Evolutionary conservation across 2,797 vertebrate species (phyloP), one percentile per base, ranked within the genome.

Genomic region (Gobio occitaniae): DNA sequence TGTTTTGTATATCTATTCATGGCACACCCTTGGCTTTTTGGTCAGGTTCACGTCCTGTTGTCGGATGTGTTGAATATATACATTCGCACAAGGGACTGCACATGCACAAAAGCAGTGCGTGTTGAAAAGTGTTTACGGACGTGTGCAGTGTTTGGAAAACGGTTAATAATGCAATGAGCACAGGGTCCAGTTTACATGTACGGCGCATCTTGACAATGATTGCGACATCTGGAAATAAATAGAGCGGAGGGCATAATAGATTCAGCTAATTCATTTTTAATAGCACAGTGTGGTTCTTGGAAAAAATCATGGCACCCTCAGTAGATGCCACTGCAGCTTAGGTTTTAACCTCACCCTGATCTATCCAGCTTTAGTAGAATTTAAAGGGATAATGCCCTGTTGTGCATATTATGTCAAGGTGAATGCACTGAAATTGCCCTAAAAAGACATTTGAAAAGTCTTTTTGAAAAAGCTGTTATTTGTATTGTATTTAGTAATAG

Each of bases 221-320:
- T 78, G 61, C 61, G 66, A 85, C 88, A 90, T 89, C 85, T 88
- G 87, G 88, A 90, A 87, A 75, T 89, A 87, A 87, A 90, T 84
- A 86, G 85, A 88, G 78, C 83, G 83, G 75, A 85, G 80, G 83
- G 75, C 87, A 85, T 78, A 78, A 89, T 86, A 75, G 83, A 84
- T 82, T 76, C 85, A 78, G 83, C 78, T 84, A 81, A 86, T 87
- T 75, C 44, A 80, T 88, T 84, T 86, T 87, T 90, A 84, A 88
- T 87, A 83, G 78, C 68, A 75, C 68, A 81, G 47, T 69, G 48
- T 80, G 82, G 71, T 80, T 86, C 70, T 76, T 84, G 25, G 76
- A 48, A 56, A 82, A 66, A 66, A 74, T n/a, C 2, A 56, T 84
- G 63, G 74, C 75, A 71, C 71, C 84, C 78, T 68, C 56, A 50